phyloP scores from a whole-genome alignment of 2,113 vertebrate genomes.

The Phalacrocorax pelagicus region DNA sequence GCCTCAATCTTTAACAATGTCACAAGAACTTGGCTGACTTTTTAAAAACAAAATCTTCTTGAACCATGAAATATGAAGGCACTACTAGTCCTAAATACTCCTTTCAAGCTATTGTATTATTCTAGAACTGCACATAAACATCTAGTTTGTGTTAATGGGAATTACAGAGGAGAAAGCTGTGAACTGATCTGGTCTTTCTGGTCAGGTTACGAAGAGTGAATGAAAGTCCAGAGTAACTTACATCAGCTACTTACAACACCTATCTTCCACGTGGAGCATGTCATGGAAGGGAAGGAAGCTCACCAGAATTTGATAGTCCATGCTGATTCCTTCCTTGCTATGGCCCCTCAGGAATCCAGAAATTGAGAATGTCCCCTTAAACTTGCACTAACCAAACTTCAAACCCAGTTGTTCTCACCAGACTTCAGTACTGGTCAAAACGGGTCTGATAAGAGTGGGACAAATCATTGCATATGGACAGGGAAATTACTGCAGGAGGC shows the following conservation, averaged over 20 bases:
- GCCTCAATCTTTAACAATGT: not conserved
- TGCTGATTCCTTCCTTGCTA: not conserved
- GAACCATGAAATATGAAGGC: not conserved
- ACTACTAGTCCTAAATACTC: not conserved
- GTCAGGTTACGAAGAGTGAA: not conserved
- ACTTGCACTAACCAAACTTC: not conserved
- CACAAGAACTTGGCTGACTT: not conserved
- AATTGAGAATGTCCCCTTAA: not conserved
- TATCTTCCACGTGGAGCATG: not conserved
- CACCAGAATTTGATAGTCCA: not conserved
- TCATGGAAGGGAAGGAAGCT: not conserved
- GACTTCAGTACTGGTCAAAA: not conserved
- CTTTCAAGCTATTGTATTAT: not conserved
- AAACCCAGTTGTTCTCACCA: not conserved
- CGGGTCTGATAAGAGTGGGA: not conserved
- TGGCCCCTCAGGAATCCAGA: not conserved
- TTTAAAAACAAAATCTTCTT: not conserved
- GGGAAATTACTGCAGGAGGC: not conserved
- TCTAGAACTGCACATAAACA: not conserved
- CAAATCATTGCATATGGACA: not conserved
- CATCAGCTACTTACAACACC: not conserved
- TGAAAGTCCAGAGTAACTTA: not conserved
- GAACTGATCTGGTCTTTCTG: not conserved
- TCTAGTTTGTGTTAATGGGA: not conserved
- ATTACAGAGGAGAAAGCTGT: not conserved